Conservation (phyloP, 2,888 invertebrate genomes). For the Nebria salina region DNA sequence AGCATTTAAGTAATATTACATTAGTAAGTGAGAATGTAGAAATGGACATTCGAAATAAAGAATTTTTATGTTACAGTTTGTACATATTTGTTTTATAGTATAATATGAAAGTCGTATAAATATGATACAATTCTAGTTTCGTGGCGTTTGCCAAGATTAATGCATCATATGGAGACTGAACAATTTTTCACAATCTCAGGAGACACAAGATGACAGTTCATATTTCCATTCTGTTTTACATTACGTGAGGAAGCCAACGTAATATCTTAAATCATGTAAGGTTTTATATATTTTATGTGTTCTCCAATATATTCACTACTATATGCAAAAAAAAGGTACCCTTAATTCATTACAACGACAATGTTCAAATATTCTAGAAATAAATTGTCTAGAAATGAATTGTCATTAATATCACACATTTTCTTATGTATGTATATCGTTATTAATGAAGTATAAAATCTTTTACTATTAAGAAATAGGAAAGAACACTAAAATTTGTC, state of each 20-base stretch:
- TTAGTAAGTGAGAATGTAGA: too few relatives aligned
- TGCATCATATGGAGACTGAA: slow-evolving; percentile 42
- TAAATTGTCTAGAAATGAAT: too few relatives aligned
- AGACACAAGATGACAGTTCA: slow-evolving; percentile 43
- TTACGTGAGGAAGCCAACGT: slow-evolving; percentile 38
- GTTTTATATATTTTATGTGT: slow-evolving; percentile 8
- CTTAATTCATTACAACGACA: too few relatives aligned
- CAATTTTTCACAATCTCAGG: slow-evolving; percentile 47
- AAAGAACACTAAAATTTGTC: too few relatives aligned
- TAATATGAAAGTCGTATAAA: slow-evolving; percentile 25
- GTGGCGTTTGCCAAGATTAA: slow-evolving; percentile 34
- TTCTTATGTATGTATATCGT: too few relatives aligned
- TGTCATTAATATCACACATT: too few relatives aligned
- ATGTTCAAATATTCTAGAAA: too few relatives aligned
- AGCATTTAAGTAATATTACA: too few relatives aligned
- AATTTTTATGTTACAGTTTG: not conserved
- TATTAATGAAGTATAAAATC: too few relatives aligned
- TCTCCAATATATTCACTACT: not conserved
- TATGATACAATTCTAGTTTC: slow-evolving; percentile 28
- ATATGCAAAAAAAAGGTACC: not conserved
- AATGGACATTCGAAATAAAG: too few relatives aligned
- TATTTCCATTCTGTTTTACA: slow-evolving; percentile 45
- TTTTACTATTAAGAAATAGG: too few relatives aligned
- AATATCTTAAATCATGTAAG: slow-evolving; percentile 42
- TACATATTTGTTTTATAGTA: not conserved